phyloP scores from a whole-genome alignment of 2,113 vertebrate species.

The Tricholaema leucomelas region DNA sequence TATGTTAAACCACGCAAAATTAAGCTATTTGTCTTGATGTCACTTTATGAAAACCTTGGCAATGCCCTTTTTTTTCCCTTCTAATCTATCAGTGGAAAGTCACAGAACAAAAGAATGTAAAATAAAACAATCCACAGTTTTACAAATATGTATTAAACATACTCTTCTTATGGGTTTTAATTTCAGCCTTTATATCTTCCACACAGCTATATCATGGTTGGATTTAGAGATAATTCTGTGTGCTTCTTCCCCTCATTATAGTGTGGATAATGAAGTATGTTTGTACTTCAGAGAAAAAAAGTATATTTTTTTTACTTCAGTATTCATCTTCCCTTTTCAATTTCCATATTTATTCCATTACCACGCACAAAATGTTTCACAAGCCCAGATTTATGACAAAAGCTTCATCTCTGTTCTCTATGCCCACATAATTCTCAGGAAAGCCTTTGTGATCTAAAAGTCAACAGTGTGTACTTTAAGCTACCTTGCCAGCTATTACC shows the following conservation, averaged over 20 bases:
- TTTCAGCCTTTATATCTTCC: conserved; percentile 14
- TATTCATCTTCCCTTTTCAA: neutral
- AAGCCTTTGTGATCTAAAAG: neutral
- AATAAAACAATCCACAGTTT: neutral
- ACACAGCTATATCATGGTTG: neutral
- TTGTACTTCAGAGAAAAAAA: neutral
- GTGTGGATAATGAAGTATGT: conserved; percentile 24
- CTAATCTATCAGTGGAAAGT: neutral
- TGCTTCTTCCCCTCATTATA: neutral
- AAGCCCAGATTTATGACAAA: neutral
- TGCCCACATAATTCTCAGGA: neutral
- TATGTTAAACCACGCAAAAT: neutral
- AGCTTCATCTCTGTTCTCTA: neutral
- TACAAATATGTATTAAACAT: neutral
- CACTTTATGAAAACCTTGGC: neutral
- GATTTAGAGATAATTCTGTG: conserved; percentile 17
- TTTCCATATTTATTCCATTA: conserved; percentile 14
- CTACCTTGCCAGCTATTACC: neutral
- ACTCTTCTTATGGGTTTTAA: neutral
- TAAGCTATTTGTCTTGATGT: neutral
- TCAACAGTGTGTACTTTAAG: neutral
- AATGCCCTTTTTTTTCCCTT: neutral
- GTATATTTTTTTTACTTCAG: neutral
- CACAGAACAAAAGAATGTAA: neutral
- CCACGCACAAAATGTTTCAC: neutral